phyloP scores from a whole-genome alignment of 2,888 invertebrate genomes.

The Ditylenchus weischeri region DNA sequence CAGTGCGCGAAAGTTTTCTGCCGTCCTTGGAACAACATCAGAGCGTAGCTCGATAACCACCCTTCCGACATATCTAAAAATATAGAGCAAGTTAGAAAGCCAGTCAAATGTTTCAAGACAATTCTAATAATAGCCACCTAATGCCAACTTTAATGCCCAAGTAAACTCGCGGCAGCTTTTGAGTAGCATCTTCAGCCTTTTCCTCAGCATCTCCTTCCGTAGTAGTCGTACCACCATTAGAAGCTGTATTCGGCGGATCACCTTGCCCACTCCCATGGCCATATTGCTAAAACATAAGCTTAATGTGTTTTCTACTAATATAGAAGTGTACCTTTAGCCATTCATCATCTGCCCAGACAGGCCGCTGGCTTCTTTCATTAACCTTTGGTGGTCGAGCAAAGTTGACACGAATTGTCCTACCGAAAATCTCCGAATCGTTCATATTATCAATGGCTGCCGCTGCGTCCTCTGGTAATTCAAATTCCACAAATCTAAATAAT shows the following conservation, averaged over 20 bases:
- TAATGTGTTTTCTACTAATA: too few relatives aligned
- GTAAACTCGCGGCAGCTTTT: constrained; percentile 69
- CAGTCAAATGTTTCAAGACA: neutral
- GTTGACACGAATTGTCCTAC: constrained; percentile 67
- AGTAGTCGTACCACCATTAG: constrained; percentile 14
- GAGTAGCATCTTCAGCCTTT: constrained; percentile 13
- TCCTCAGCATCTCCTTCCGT: constrained; percentile 26
- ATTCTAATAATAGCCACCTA: constrained; percentile 32
- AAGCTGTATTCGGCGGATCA: neutral
- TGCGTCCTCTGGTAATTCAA: constrained; percentile 95
- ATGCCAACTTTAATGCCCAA: constrained; percentile 87
- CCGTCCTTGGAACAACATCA: constrained; percentile 90
- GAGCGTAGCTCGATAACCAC: constrained; percentile 64
- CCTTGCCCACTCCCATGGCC: constrained; percentile 59
- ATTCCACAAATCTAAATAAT: constrained; percentile 90
- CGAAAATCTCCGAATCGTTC: constrained; percentile 97
- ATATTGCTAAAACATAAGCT: constrained; percentile 67
- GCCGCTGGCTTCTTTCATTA: constrained; percentile 74
- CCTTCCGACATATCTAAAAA: constrained; percentile 34
- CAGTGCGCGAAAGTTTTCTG: constrained; percentile 62
- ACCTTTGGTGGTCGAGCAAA: constrained; percentile 93
- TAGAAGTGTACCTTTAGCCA: constrained; percentile 73
- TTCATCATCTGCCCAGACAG: constrained; percentile 93
- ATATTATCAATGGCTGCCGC: constrained; percentile 97
- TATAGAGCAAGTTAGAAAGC: neutral